Evolutionary conservation across 2,113 vertebrate species (phyloP).

Genomic region (Monopterus albus): DNA sequence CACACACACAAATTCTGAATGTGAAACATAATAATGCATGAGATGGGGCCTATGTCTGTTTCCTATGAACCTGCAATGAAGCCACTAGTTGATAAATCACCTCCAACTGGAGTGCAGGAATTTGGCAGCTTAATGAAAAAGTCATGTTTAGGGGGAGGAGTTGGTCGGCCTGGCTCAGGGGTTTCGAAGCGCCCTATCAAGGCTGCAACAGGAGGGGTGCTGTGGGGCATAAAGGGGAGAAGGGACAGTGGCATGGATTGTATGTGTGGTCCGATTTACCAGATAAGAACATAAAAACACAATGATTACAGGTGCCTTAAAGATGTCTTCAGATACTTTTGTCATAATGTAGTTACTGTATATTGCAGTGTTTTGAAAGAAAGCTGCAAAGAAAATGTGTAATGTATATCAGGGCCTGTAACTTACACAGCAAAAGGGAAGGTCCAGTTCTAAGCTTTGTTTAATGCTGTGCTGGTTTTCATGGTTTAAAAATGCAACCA

Average conservation of each 20-base stretch:
- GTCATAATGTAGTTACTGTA: neutral
- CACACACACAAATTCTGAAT: constrained; percentile 53
- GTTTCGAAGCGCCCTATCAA: constrained; percentile 64
- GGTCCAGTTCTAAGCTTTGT: constrained; percentile 2
- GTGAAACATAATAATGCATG: constrained; percentile 81
- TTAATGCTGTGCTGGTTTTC: constrained; percentile 32
- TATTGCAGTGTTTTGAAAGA: neutral
- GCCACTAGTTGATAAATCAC: constrained; percentile 87
- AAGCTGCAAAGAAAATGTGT: neutral
- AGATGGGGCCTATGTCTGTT: constrained; percentile 80
- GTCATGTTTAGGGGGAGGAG: constrained; percentile 83
- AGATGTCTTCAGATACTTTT: neutral
- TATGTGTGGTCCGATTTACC: constrained; percentile 30
- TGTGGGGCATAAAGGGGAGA: constrained; percentile 42
- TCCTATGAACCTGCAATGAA: constrained; percentile 85
- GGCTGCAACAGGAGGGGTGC: constrained; percentile 70
- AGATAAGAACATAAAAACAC: constrained; percentile 18
- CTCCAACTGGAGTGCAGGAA: constrained; percentile 84
- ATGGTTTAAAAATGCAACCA: constrained; percentile 39
- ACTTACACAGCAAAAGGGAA: no score
- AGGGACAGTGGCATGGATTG: constrained; percentile 52
- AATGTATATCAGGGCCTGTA: no score
- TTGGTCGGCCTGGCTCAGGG: constrained; percentile 60
- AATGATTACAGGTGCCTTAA: neutral
- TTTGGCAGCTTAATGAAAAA: constrained; percentile 91